Evolutionary conservation across 92 coral and sea anemone species (phyloP), one percentile per base, ranked within the genome.

Genomic region (Isaurus tuberculatus): DNA sequence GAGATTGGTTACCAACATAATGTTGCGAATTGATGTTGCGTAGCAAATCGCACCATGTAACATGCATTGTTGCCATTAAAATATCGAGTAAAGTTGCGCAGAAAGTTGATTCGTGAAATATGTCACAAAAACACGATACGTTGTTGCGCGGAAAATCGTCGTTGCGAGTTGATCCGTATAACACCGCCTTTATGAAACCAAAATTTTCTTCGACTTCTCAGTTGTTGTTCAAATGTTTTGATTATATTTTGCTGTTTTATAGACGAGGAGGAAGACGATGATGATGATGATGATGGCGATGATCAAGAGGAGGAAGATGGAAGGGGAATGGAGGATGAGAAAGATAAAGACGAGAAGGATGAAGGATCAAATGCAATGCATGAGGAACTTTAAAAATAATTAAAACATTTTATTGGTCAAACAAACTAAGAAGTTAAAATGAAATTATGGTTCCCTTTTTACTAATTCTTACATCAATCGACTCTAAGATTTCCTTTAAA

Each of bases 231-330:
- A 19, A 49, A 66, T 72, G 30, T 22, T 63, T 58, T 75, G 65
- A 26, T 65, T 81, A 32, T 88, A 78, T 80, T 83, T 68, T 90
- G 69, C 78, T 81, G n/a, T 53, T 79, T 77, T 70, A 28, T 64
- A 88, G 90, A 88, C 80, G 90, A 83, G 0, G 84, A 79, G 0
- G 90, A 82, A 0, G 88, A 81, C 0, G 93, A 85, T 26, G 90
- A 89, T 6, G 95, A 84, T n/a, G n/a, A n/a, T n/a, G n/a, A n/a
- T n/a, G n/a, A n/a, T n/a, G n/a, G n/a, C n/a, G n/a, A n/a, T n/a
- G 53, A 46, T 46, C 16, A 46, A 9, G 14, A 44, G 0, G 53
- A 11, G 25, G 57, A 84, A 5, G 81, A 72, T 6, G 82, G n/a
- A 19, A 72, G 75, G 34, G 82, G 84, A 23, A 67, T 19, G 16